phyloP scores from a whole-genome alignment of 2,888 invertebrate genomes.

The Yponomeuta sedellus region DNA sequence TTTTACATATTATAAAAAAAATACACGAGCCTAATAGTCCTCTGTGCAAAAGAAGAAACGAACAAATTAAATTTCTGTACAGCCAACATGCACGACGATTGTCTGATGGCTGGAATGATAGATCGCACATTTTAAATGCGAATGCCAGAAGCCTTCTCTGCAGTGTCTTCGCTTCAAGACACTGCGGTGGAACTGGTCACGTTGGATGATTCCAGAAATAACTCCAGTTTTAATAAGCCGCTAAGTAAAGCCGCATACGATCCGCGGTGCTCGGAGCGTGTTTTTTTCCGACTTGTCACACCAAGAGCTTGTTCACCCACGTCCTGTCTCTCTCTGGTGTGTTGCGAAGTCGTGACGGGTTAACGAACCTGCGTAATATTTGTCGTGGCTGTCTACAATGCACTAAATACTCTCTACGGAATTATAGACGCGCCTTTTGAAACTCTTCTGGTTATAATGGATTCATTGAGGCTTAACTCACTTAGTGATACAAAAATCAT shows the following conservation, averaged over 20 bases:
- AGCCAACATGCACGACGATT: too few relatives aligned
- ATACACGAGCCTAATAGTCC: too few relatives aligned
- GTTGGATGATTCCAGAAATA: conserved; percentile 43
- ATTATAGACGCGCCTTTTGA: neutral
- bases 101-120: too few relatives aligned
- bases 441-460: too few relatives aligned
- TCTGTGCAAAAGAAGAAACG: too few relatives aligned
- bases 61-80: too few relatives aligned
- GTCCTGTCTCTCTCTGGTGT: conserved; percentile 32
- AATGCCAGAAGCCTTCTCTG: neutral
- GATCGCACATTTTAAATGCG: too few relatives aligned
- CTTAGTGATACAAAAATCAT: too few relatives aligned
- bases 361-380: conserved; percentile 49
- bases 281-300: conserved; percentile 44
- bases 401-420: neutral
- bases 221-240: conserved; percentile 47
- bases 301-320: conserved; percentile 64
- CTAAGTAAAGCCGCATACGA: conserved; percentile 31
- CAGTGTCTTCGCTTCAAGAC: neutral
- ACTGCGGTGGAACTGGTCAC: conserved; percentile 4
- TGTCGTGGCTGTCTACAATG: conserved; percentile 25
- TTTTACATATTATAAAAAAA: too few relatives aligned
- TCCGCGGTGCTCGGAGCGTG: conserved; percentile 27
- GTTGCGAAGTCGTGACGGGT: conserved; percentile 43
- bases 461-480: too few relatives aligned